Evolutionary conservation across 2,888 invertebrate genomes (phyloP).

Genomic region (Leptopilina syphax): DNA sequence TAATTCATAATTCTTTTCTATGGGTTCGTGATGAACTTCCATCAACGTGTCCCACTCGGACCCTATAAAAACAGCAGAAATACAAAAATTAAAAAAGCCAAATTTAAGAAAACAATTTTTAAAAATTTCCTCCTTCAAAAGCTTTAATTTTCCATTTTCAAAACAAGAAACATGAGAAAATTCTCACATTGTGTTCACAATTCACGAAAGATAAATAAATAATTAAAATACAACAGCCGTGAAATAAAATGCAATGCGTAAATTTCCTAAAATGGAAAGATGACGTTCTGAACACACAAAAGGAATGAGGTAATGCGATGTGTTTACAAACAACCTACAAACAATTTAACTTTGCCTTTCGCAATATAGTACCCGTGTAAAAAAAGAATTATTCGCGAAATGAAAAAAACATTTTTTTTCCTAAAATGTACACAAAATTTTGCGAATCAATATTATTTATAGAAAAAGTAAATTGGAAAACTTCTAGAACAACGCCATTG

Average conservation of each 20-base stretch:
- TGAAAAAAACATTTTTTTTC: neutral
- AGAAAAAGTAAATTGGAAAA: too few species aligned
- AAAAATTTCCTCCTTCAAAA: too few species aligned
- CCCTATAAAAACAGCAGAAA: constrained; percentile 56
- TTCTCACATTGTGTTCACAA: neutral
- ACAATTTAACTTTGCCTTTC: constrained; percentile 9
- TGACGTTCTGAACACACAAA: constrained; percentile 31
- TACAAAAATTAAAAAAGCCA: neutral
- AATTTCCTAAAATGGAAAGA: constrained; percentile 38
- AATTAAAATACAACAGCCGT: neutral
- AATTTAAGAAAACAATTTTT: too few species aligned
- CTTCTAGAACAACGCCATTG: too few species aligned
- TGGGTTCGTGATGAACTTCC: constrained; percentile 78
- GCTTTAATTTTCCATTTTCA: neutral
- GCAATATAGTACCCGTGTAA: neutral
- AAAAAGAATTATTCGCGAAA: neutral
- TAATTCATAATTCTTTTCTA: constrained; percentile 79
- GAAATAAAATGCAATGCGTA: constrained; percentile 35
- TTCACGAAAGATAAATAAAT: constrained; percentile 2
- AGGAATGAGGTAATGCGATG: constrained; percentile 36
- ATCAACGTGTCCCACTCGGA: constrained; percentile 75
- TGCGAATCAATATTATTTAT: too few species aligned
- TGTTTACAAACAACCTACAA: constrained; percentile 40
- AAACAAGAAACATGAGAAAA: neutral
- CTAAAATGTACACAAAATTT: neutral